These are phyloP conservation scores for Diglossa brunneiventris DNA, from an alignment of 2,113 vertebrate species.

Conservation along the genomic window DNA sequence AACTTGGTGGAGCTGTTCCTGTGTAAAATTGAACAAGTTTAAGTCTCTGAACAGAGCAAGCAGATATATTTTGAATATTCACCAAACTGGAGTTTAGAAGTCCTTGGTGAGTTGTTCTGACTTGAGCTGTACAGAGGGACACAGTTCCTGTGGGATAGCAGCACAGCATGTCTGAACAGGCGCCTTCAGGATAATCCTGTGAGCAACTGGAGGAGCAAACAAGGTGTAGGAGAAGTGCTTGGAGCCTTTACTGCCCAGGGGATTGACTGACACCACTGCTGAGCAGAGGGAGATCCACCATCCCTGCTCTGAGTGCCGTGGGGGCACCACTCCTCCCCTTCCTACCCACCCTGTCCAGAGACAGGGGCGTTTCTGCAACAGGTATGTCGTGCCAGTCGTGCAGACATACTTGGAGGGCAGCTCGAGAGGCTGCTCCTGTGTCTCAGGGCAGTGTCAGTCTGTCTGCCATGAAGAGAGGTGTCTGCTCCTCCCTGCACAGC, in stretches of 20 bases:
- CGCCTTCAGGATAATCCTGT: neutral
- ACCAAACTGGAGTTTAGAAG: neutral
- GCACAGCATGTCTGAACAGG: neutral
- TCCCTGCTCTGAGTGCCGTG: neutral
- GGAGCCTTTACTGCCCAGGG: neutral
- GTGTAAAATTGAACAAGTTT: neutral
- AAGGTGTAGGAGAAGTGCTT: rapidly evolving
- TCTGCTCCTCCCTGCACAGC: neutral
- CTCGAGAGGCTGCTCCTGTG: neutral
- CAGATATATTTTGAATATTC: neutral
- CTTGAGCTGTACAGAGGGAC: neutral
- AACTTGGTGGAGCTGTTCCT: neutral
- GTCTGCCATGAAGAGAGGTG: neutral
- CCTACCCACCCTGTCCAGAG: rapidly evolving
- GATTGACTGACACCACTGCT: neutral
- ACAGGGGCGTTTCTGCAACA: neutral
- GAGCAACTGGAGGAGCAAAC: neutral
- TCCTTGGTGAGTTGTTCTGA: neutral
- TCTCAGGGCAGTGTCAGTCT: neutral
- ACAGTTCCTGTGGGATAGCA: neutral
- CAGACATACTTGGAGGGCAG: neutral
- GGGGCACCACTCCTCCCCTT: neutral
- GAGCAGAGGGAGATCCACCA: neutral
- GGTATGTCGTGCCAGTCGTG: rapidly evolving
- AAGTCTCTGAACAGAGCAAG: neutral